Evolutionary conservation across 2,797 vertebrate species (phyloP), one percentile per base, ranked within the genome.

Genomic region (Chanos chanos): DNA sequence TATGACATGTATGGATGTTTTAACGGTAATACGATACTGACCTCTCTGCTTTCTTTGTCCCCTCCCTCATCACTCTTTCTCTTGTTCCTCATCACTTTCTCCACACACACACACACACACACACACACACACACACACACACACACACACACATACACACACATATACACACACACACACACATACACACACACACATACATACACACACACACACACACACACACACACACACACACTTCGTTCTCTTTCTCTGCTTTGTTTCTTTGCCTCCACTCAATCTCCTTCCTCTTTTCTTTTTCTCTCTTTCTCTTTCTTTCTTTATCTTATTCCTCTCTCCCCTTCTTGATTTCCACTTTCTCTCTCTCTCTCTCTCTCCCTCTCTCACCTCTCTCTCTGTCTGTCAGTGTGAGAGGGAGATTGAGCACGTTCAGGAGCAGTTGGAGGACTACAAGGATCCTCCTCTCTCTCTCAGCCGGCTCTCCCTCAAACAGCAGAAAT

Each of bases 401-500:
- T 25, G n/a, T n/a, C 72, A 91, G 89, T 89, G 86, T 39, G 87
- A 90, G 78, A 76, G 73, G 54, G 85, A 92, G 81, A 84, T 90
- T 43, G 79, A 88, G 52, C 81, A 82, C 48, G 83, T 91, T 47
- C 86, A 88, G 74, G 75, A 83, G 0, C 86, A 89, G 79, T 77
- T 90, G 62, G 82, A 86, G 2, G 81, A 86, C 56, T 91, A 86
- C 71, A 88, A 76, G 66, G 86, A 87, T 34, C 87, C 88, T 28
- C 88, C 88, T 13, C 80, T 89, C 16, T 90, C 88, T 10, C 86
- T 91, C 65, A 89, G 88, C 79, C 78, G 84, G 34, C 82, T 92
- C 10, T 89, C 90, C 1, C 89, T 92, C 74, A 89, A 89, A 43
- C 90, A 93, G 72, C 87, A 92, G 68, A 86, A 81, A 45, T 93